Base-by-base conservation (phyloP, 2,113 vertebrate genomes). In the Clupea harengus region DNA sequence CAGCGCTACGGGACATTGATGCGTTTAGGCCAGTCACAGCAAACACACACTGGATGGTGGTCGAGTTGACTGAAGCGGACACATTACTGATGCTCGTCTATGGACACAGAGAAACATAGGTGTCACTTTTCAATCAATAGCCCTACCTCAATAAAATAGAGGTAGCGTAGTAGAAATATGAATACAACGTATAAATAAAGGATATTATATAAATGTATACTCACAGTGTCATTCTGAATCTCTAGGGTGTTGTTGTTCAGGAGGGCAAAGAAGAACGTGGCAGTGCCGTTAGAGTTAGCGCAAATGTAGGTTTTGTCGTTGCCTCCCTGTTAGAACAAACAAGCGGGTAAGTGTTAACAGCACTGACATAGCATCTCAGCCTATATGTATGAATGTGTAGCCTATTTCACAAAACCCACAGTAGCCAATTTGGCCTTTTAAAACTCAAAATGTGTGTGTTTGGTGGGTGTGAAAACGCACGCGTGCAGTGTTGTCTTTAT, bases 241-340 rank as follows among this genome's bases (percentile, higher is more conserved):
- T 1, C 89, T 45, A 92, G 83, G 3, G 0, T 0, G 6, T 6
- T 6, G 8, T 87, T 88, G 50, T 60, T 1, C 18, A 91, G 39
- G 5, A 45, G 0, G 28, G 87, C 28, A 0, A 46, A 1, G 9
- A 91, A 32, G 78, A 94, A 93, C 2, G 0, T 0, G 0, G 91
- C n/a, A 0, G 0, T 0, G 0, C 75, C 13, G 0, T 87, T 89
- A 64, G 86, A 3, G 0, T 91, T 92, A n/a, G 90, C 90, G 17
- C 93, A 93, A 22, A 93, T 20, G 47, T 91, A 94, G 25, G 89
- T 54, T 0, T 10, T 60, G 81, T 82, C 87, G 4, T 54, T 84
- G 0, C 2, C 17, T 45, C 83, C 87, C 93, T 94, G 54, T 60
- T 22, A 20, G 18, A 60, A 60, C 15, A 17, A 20, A 2, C 52